phyloP scores from a whole-genome alignment of 2,797 vertebrate genomes.

The Ambastaia sidthimunki region DNA sequence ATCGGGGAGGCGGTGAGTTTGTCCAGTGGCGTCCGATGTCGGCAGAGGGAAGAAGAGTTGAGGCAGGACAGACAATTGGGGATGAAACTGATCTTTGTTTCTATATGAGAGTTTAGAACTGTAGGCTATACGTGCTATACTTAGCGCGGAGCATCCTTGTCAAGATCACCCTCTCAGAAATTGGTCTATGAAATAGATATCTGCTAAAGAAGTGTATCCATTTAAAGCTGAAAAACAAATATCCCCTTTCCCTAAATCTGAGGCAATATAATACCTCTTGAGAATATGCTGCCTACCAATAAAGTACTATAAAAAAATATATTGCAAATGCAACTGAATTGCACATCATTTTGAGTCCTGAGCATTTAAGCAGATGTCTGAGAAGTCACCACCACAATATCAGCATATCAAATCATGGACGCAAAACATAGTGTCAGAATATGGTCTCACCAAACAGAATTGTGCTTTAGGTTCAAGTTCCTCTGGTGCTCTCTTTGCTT shows the following conservation, averaged over 20 bases:
- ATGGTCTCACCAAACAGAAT: not conserved
- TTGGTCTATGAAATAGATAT: slow-evolving; percentile 24
- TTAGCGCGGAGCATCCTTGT: slow-evolving; percentile 26
- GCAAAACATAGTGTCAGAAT: not conserved
- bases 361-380: not conserved
- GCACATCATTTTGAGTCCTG: not conserved
- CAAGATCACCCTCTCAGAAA: slow-evolving; percentile 19
- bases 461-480: slow-evolving; percentile 67
- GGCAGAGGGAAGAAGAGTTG: slow-evolving; percentile 44
- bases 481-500: slow-evolving; percentile 41
- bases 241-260: slow-evolving; percentile 5
- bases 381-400: not conserved
- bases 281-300: slow-evolving; percentile 8
- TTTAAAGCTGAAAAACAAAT: slow-evolving; percentile 17
- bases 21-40: slow-evolving; percentile 71
- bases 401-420: not conserved
- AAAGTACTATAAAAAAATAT: not conserved
- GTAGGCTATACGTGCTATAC: slow-evolving; percentile 21
- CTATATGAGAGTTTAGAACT: slow-evolving; percentile 26
- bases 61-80: slow-evolving; percentile 33
- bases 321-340: not conserved
- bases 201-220: slow-evolving; percentile 20
- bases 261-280: slow-evolving; percentile 19
- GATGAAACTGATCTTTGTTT: slow-evolving; percentile 47
- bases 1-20: slow-evolving; percentile 74